Evolutionary conservation across 2,113 vertebrate species (phyloP).

Genomic region (Delphinus delphis): DNA sequence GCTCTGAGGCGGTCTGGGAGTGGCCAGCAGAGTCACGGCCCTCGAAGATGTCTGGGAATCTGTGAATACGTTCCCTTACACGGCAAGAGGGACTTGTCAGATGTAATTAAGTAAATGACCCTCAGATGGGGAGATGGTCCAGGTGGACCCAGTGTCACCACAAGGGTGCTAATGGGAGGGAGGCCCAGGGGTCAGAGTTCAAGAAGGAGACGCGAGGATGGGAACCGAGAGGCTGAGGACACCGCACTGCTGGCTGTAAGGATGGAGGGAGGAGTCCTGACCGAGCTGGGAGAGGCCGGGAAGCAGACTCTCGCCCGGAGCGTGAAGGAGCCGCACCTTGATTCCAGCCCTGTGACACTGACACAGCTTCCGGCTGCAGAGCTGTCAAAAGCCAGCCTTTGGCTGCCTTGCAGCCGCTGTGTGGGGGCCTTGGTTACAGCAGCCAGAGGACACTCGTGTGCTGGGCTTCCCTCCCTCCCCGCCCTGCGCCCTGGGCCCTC

Average conservation of each 20-base stretch:
- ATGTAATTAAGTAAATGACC: too few relatives aligned
- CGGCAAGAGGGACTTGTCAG: background rate
- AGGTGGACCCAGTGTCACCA: background rate
- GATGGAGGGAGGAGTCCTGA: rapidly evolving
- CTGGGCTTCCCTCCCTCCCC: background rate
- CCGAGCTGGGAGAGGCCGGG: background rate
- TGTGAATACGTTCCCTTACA: rapidly evolving
- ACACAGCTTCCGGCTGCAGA: too few relatives aligned
- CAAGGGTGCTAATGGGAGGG: background rate
- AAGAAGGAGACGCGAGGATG: rapidly evolving
- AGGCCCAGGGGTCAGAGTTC: background rate
- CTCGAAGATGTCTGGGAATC: background rate
- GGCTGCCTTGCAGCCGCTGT: background rate
- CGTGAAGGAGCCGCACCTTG: background rate
- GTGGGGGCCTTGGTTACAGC: rapidly evolving
- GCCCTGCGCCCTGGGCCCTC: rapidly evolving
- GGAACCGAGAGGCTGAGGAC: background rate
- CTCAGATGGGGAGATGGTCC: rapidly evolving
- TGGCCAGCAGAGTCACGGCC: background rate
- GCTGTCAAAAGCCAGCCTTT: rapidly evolving
- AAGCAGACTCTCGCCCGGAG: rapidly evolving
- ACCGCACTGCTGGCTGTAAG: rapidly evolving
- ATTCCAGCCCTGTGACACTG: background rate
- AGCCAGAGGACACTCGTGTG: rapidly evolving
- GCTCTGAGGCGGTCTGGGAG: background rate